Conservation (phyloP, 2,888 invertebrate genomes). For the Drosophila mulleri region DNA sequence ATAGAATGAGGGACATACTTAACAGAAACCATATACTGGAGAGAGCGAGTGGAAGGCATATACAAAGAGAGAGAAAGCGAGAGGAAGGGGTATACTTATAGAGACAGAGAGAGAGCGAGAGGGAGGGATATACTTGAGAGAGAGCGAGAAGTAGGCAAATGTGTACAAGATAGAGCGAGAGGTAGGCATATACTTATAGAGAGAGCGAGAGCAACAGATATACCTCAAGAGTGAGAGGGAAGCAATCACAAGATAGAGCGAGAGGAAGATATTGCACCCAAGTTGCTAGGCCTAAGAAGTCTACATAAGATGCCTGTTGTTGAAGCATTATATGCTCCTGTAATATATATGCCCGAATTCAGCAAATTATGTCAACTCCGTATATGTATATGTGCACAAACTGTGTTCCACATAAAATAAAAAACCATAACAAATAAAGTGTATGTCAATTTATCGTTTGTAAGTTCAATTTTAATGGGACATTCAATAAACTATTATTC, state of each 20-base stretch:
- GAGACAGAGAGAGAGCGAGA: neutral
- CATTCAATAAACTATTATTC: constrained; percentile 4
- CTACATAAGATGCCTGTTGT: neutral
- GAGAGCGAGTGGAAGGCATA: too few relatives aligned
- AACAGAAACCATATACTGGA: neutral
- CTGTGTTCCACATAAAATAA: neutral
- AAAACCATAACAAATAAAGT: neutral
- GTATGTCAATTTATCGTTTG: neutral
- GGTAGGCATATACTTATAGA: too few relatives aligned
- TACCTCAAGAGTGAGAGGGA: too few relatives aligned
- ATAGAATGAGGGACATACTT: neutral
- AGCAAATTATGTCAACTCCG: too few relatives aligned
- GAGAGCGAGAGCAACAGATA: too few relatives aligned
- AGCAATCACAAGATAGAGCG: neutral
- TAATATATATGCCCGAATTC: too few relatives aligned
- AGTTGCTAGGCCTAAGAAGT: neutral
- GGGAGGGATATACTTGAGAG: neutral
- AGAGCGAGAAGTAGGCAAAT: neutral
- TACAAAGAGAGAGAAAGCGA: too few relatives aligned
- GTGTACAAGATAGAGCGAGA: too few relatives aligned
- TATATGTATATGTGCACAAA: neutral
- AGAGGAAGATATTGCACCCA: neutral
- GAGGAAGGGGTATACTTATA: too few relatives aligned
- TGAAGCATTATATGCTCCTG: neutral
- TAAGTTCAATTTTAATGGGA: constrained; percentile 6